Conservation (phyloP, 2,113 vertebrate species). For the Pelobates fuscus region DNA sequence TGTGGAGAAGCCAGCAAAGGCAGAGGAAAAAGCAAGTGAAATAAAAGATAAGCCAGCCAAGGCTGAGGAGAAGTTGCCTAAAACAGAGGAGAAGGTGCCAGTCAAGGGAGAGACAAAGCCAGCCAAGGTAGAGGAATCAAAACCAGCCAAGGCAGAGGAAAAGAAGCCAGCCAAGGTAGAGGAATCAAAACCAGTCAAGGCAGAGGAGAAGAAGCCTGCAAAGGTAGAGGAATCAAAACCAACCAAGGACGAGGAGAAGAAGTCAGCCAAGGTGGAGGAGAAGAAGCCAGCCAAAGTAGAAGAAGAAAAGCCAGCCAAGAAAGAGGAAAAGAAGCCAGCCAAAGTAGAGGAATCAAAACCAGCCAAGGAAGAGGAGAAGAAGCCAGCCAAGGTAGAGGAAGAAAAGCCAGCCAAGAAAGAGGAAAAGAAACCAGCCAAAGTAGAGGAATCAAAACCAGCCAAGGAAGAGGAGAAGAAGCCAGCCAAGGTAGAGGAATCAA, state of each 20-base stretch:
- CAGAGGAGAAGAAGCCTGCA: slow-evolving; percentile 18
- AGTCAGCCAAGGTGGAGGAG: neutral
- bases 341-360: slow-evolving; percentile 57
- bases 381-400: neutral
- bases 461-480: slow-evolving; percentile 55
- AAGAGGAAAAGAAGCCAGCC: slow-evolving; percentile 19
- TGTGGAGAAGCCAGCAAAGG: slow-evolving; percentile 50
- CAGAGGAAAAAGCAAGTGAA: slow-evolving; percentile 53
- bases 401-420: slow-evolving; percentile 60
- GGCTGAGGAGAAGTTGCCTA: slow-evolving; percentile 17
- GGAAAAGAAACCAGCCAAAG: slow-evolving; percentile 54
- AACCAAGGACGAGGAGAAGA: slow-evolving; percentile 32
- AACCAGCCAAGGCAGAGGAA: slow-evolving; percentile 47
- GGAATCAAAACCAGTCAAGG: slow-evolving; percentile 52
- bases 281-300: slow-evolving; percentile 35
- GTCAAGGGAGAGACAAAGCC: neutral
- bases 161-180: slow-evolving; percentile 56
- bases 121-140: slow-evolving; percentile 29
- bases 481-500: slow-evolving; percentile 19
- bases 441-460: slow-evolving; percentile 54
- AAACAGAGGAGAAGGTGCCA: neutral
- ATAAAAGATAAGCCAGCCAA: slow-evolving; percentile 53
- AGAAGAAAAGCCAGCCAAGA: slow-evolving; percentile 30
- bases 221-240: slow-evolving; percentile 17
- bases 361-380: slow-evolving; percentile 57